A percentile compares a stretch with the other conserved stretches of the same genome.
phyloP scores from a whole-genome alignment of 2,797 vertebrate genomes.

The Channa striata region DNA sequence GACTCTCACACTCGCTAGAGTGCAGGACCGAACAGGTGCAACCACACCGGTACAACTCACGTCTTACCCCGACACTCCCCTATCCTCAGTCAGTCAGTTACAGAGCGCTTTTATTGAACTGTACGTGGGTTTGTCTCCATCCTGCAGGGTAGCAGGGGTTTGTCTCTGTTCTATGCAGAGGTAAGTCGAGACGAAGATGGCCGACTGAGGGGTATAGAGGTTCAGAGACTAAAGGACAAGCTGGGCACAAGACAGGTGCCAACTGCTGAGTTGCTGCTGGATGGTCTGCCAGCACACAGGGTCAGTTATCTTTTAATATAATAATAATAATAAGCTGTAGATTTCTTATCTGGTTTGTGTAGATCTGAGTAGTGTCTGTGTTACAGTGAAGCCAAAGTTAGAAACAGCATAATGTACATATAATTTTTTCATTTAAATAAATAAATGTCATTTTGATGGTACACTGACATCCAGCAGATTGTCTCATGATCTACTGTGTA shows the following conservation, averaged over 20 bases:
- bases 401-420: neutral
- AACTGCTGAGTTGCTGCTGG: conserved; percentile 89
- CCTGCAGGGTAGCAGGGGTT: conserved; percentile 83
- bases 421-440: too few species aligned
- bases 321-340: conserved; percentile 1
- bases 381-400: neutral
- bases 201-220: conserved; percentile 84
- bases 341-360: neutral
- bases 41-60: conserved; percentile 71
- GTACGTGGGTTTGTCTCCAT: conserved; percentile 8
- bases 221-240: conserved; percentile 92
- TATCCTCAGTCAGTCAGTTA: neutral
- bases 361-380: neutral
- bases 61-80: neutral
- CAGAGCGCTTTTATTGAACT: neutral
- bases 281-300: conserved; percentile 84
- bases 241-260: conserved; percentile 91
- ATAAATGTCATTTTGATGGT: too few species aligned
- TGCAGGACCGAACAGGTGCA: conserved; percentile 76
- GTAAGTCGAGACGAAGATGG: conserved; percentile 81
- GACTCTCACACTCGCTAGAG: conserved; percentile 88
- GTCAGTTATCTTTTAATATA: conserved; percentile 67
- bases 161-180: conserved; percentile 90
- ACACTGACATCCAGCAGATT: too few species aligned
- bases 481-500: too few species aligned